Evolutionary conservation across 2,797 vertebrate genomes (phyloP), one percentile per base, ranked within the genome.

Genomic region (Florisuga fusca): DNA sequence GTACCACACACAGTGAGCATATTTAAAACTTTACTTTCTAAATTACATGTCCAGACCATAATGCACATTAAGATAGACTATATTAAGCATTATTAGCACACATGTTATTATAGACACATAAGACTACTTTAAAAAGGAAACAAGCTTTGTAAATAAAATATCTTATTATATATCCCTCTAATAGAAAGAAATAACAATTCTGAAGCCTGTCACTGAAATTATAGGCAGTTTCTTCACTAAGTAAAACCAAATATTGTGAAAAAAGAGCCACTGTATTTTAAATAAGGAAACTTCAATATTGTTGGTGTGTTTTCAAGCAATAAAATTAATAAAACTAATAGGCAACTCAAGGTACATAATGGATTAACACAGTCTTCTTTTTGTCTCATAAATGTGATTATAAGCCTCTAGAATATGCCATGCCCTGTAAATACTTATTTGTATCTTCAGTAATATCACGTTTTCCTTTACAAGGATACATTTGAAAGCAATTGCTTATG

Each of bases 401-500:
- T 92, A 74, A 95, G 87, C 95, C 64, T 77, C 90, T 92, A 96
- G 87, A 95, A 89, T 79, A 83, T 71, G n/a, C 87, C 96, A 96
- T 97, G 96, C 96, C 96, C 97, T 96, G 87, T 91, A 97, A 96
- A 96, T 87, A 82, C 36, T 62, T 76, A 55, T 96, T 57, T 76
- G 55, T 51, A 50, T 93, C 92, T 95, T 96, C 94, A 96, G 21
- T 95, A 50, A 84, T 78, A 83, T 69, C 88, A 61, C 81, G 75
- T 97, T 96, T 96, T 93, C 91, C 89, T 96, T 93, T 95, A 94
- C 58, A 92, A 94, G 83, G 94, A 96, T 94, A 98, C 87, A 79
- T 64, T 95, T 94, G 92, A 97, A 98, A 98, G 97, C 97, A 96
- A 82, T 96, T 97, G 77, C 96, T 97, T 90, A 96, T 97, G 97